These are phyloP conservation scores for Adrianichthys oophorus DNA, from an alignment of 2,797 vertebrate genomes.

Conservation along the genomic window DNA sequence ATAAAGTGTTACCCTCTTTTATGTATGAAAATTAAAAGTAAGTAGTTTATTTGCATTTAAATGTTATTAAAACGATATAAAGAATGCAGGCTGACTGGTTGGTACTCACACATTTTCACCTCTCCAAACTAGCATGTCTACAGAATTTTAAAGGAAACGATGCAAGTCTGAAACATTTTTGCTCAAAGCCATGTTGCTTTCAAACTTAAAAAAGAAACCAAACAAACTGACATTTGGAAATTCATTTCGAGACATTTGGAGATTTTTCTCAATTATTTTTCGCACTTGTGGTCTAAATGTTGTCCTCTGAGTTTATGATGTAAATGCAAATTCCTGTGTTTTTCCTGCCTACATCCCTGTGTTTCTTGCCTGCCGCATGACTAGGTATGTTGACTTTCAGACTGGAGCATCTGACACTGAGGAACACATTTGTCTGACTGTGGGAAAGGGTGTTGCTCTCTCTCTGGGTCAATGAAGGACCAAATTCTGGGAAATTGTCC, in stretches of 20 bases:
- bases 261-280: conserved; percentile 39
- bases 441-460: conserved; percentile 64
- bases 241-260: conserved; percentile 27
- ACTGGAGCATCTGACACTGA: conserved; percentile 53
- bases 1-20: too few species aligned
- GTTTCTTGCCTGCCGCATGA: conserved; percentile 74
- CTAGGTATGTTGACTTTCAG: conserved; percentile 74
- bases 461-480: conserved; percentile 21
- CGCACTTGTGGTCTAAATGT: conserved; percentile 33
- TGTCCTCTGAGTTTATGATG: conserved; percentile 55
- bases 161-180: too few species aligned
- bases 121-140: too few species aligned
- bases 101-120: too few species aligned
- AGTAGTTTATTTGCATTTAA: too few species aligned
- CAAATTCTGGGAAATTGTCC: conserved; percentile 26
- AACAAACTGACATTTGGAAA: conserved; percentile 45
- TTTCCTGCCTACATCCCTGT: conserved; percentile 74
- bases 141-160: too few species aligned
- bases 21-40: too few species aligned
- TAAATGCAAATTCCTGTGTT: conserved; percentile 76
- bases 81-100: too few species aligned
- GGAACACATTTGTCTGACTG: conserved; percentile 43
- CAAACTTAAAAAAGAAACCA: background rate
- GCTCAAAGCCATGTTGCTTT: conserved; percentile 33
- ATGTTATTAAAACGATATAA: too few species aligned